phyloP scores from a whole-genome alignment of 2,113 vertebrate genomes.

The Salvator merianae region DNA sequence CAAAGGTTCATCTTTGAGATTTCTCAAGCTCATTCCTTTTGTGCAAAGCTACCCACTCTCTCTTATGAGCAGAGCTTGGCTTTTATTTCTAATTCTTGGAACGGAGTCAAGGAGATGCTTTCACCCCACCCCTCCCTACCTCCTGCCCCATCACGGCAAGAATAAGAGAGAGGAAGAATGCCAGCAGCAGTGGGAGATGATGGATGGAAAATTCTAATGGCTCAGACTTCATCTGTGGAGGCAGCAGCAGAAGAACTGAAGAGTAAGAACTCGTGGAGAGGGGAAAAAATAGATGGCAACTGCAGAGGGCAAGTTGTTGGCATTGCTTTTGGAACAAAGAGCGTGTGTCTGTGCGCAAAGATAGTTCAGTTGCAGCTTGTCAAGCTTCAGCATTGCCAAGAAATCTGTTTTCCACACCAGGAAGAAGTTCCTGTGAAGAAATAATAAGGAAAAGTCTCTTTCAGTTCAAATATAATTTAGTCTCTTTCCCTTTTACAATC shows the following conservation, averaged over 20 bases:
- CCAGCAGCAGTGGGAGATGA: not conserved
- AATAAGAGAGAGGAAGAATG: not conserved
- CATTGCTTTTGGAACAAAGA: not conserved
- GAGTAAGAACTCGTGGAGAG: not conserved
- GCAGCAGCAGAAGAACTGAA: not conserved
- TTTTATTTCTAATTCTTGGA: not conserved
- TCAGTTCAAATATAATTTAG: not conserved
- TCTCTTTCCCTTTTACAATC: not conserved
- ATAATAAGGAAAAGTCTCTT: not conserved
- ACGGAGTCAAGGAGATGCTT: not conserved
- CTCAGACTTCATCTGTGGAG: not conserved
- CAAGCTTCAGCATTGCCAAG: not conserved
- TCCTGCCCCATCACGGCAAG: not conserved
- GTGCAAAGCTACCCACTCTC: not conserved
- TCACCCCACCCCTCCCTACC: not conserved
- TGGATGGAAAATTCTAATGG: not conserved
- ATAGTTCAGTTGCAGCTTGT: not conserved
- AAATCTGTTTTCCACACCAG: not conserved
- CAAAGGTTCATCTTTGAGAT: not conserved
- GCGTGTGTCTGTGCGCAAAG: not conserved
- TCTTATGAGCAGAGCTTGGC: not conserved
- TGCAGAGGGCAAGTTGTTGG: not conserved
- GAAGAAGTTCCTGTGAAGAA: not conserved
- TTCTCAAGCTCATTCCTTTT: not conserved
- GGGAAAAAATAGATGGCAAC: not conserved